A percentile compares a stretch with the other conserved stretches of the same genome.
Conservation (phyloP, 1,140 invertebrate species). For the Solenopsis fugax region DNA sequence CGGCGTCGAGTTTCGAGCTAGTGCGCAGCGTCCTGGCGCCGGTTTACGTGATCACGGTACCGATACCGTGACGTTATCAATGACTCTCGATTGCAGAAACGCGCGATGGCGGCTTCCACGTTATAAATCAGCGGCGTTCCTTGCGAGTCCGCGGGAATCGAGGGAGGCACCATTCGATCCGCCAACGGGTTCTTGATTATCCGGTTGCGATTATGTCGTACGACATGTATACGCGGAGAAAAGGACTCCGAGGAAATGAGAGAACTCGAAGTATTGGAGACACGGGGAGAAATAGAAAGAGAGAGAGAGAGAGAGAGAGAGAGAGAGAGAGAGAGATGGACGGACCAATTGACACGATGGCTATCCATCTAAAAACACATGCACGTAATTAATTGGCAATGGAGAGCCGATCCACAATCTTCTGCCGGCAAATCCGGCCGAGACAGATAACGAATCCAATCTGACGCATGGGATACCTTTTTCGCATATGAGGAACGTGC, state of each 20-base stretch:
- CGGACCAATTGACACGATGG: constrained; percentile 57
- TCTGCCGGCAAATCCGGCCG: constrained; percentile 8
- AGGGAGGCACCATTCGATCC: constrained; percentile 52
- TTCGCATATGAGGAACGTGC: constrained; percentile 33
- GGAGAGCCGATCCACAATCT: constrained; percentile 59
- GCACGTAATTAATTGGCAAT: constrained; percentile 65
- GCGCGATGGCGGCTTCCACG: constrained; percentile 70
- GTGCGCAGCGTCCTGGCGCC: constrained; percentile 72
- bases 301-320: not conserved
- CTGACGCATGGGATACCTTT: constrained; percentile 20
- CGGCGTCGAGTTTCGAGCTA: constrained; percentile 68
- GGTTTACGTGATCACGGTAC: constrained; percentile 73
- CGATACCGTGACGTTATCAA: constrained; percentile 78
- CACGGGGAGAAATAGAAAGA: not conserved
- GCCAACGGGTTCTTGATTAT: constrained; percentile 75
- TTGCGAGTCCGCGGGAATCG: constrained; percentile 69
- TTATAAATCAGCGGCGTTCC: constrained; percentile 79
- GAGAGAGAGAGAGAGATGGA: not conserved
- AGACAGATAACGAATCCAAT: constrained; percentile 64
- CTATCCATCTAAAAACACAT: constrained; percentile 52
- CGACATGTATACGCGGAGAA: constrained; percentile 42
- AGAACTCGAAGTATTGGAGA: not conserved
- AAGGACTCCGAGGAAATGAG: constrained; percentile 4
- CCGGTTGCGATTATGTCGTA: constrained; percentile 72
- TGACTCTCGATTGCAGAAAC: constrained; percentile 78